These are phyloP conservation scores for Macrotis lagotis DNA, from an alignment of 2,113 vertebrate species.

Conservation along the genomic window DNA sequence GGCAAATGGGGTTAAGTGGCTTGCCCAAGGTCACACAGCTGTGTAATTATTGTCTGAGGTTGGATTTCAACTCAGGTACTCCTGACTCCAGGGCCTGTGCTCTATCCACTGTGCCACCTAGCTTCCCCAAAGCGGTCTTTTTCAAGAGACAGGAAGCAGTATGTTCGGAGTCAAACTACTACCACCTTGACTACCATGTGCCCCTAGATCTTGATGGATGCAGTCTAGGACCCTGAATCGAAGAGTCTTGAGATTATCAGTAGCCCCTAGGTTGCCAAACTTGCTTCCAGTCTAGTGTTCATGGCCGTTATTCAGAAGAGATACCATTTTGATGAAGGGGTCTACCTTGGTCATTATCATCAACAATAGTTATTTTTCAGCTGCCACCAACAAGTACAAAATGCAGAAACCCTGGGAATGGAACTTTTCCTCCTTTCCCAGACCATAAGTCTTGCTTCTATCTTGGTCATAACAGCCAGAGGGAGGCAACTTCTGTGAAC, in stretches of 20 bases:
- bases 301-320: neutral
- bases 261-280: neutral
- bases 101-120: too few species aligned
- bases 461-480: neutral
- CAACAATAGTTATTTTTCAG: neutral
- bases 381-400: neutral
- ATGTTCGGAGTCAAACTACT: neutral
- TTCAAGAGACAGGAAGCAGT: neutral
- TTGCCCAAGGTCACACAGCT: too few species aligned
- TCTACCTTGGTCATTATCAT: neutral
- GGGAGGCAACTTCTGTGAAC: neutral
- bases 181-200: too few species aligned
- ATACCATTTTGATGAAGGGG: neutral
- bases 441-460: neutral
- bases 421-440: neutral
- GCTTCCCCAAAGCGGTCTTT: too few species aligned
- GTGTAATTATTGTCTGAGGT: too few species aligned
- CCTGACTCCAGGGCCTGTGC: too few species aligned
- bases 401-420: neutral
- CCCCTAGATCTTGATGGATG: neutral
- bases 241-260: neutral
- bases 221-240: neutral
- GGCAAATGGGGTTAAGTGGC: too few species aligned
- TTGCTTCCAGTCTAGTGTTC: neutral
- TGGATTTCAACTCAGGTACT: too few species aligned